A percentile compares a stretch with the other conserved stretches of the same genome.
Evolutionary conservation across 2,888 invertebrate genomes (phyloP).

Genomic region (Lutraria lutraria): DNA sequence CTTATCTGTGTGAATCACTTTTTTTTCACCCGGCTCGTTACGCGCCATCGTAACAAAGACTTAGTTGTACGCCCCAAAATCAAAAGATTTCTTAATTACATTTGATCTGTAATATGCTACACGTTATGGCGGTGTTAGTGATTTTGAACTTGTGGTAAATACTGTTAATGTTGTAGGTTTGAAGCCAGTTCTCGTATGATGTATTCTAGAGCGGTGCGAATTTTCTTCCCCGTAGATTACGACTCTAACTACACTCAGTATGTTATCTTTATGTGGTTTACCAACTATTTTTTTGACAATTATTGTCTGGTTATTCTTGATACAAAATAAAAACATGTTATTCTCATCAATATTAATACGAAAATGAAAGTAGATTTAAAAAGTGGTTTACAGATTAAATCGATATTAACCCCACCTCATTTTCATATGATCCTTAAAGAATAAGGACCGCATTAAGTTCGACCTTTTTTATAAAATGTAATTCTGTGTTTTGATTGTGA

Average conservation of each 20-base stretch:
- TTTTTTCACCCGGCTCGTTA: constrained; percentile 5
- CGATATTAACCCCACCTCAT: too few species aligned
- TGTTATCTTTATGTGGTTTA: neutral
- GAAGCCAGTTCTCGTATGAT: neutral
- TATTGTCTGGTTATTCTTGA: neutral
- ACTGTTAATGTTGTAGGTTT: neutral
- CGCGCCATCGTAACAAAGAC: constrained; percentile 30
- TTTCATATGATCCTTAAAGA: too few species aligned
- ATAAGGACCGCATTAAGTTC: too few species aligned
- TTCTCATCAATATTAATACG: neutral
- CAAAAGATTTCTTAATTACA: constrained; percentile 30
- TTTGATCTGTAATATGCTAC: constrained; percentile 13
- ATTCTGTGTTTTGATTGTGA: too few species aligned
- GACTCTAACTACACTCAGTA: neutral
- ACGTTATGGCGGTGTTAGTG: constrained; percentile 27
- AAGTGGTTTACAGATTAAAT: neutral
- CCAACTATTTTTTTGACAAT: neutral
- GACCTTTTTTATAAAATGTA: too few species aligned
- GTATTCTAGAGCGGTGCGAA: neutral
- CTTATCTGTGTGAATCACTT: constrained; percentile 33
- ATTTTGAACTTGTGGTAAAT: neutral
- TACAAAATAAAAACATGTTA: neutral
- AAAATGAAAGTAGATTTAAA: neutral
- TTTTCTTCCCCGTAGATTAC: neutral
- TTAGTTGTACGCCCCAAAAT: constrained; percentile 23